Percentiles rank a stretch among this genome's conserved stretches.
Conservation (phyloP, 2,888 invertebrate species). For the Ceriagrion tenellum region DNA sequence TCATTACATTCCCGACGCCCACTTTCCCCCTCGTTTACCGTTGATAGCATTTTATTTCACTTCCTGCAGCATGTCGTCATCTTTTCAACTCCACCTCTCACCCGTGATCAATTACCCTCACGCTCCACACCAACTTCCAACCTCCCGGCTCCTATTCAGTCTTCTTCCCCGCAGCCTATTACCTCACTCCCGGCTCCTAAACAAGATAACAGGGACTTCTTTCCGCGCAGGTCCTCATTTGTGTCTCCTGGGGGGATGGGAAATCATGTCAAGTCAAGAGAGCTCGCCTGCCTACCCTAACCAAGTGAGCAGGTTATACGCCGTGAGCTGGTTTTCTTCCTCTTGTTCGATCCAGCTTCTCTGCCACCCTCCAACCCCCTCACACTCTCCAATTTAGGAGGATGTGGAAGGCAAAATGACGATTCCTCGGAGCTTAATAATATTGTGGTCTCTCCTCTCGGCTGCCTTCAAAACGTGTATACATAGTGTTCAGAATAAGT, state of each 20-base stretch:
- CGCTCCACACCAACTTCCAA: not conserved
- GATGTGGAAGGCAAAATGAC: not conserved
- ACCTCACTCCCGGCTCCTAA: not conserved
- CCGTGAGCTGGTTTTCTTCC: not conserved
- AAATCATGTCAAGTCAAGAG: constrained; percentile 2
- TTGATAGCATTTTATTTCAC: not conserved
- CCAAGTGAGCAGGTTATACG: not conserved
- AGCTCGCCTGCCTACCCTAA: not conserved
- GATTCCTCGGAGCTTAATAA: not conserved
- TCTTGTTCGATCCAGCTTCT: not conserved
- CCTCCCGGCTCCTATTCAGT: not conserved
- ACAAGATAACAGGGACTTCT: not conserved
- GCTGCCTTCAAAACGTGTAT: not conserved
- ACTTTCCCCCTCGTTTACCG: not conserved
- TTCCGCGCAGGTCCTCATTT: not conserved
- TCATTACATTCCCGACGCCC: not conserved
- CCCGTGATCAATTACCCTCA: not conserved
- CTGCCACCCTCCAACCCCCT: not conserved
- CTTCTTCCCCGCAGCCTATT: not conserved
- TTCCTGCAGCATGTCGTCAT: not conserved
- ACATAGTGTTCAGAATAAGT: not conserved
- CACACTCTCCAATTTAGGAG: not conserved
- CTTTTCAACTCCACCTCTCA: not conserved
- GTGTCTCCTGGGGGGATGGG: not conserved
- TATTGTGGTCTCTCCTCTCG: not conserved